phyloP scores from a whole-genome alignment of 2,888 invertebrate genomes.

The Mythimna impura region DNA sequence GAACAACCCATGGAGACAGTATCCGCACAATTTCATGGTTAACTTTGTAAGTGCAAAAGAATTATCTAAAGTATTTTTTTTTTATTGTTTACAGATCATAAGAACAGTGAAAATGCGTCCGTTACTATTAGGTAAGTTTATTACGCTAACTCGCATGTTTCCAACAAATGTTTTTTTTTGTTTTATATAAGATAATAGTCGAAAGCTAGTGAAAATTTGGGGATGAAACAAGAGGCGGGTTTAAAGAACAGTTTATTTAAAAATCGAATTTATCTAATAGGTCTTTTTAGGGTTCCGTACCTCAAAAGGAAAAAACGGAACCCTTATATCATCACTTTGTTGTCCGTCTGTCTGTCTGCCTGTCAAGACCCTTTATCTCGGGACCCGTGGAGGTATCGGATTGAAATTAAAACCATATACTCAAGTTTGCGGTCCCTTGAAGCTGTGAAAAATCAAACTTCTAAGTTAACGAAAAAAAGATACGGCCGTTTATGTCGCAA shows the following conservation, averaged over 20 bases:
- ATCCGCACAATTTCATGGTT: not conserved
- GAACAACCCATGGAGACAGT: not conserved
- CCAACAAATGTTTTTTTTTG: not conserved
- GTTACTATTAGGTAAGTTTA: constrained; percentile 73
- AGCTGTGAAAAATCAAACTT: too few species aligned
- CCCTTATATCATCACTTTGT: too few species aligned
- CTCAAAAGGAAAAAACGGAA: too few species aligned
- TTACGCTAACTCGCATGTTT: constrained; percentile 27
- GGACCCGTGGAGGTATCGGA: too few species aligned
- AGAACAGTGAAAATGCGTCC: constrained; percentile 70
- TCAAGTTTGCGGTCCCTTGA: too few species aligned
- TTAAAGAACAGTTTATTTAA: constrained; percentile 5
- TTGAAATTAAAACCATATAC: too few species aligned
- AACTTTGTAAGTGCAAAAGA: not conserved
- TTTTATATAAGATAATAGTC: constrained; percentile 5
- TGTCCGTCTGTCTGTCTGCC: too few species aligned
- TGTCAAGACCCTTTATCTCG: too few species aligned
- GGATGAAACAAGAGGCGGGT: not conserved
- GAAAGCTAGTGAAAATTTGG: constrained; percentile 43
- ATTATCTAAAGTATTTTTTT: not conserved
- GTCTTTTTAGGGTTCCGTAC: too few species aligned
- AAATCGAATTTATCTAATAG: not conserved
- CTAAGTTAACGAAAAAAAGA: too few species aligned
- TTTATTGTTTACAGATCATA: constrained; percentile 48
- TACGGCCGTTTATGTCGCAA: too few species aligned